phyloP scores from a whole-genome alignment of 2,113 vertebrate genomes.

The Rattus norvegicus region DNA sequence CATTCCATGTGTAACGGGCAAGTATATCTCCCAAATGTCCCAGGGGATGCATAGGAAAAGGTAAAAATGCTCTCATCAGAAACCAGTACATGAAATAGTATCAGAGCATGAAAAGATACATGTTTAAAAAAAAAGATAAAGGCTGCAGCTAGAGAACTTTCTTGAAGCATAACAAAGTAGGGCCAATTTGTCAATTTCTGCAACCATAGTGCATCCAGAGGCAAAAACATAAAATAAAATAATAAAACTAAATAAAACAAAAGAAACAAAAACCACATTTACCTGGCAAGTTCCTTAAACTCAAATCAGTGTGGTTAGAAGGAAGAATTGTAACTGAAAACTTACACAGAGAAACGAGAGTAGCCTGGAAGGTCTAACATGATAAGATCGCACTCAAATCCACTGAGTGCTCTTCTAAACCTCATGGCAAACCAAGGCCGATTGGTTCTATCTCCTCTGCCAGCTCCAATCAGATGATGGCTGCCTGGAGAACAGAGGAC shows the following conservation, averaged over 20 bases:
- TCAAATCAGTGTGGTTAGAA: background rate
- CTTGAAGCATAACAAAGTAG: background rate
- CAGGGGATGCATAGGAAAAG: background rate
- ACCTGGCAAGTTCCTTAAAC: slow-evolving; percentile 32
- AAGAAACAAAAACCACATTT: background rate
- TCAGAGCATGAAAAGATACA: background rate
- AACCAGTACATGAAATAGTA: background rate
- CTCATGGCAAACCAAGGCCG: slow-evolving; percentile 31
- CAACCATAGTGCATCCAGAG: slow-evolving; percentile 13
- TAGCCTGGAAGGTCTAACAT: background rate
- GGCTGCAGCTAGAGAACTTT: background rate
- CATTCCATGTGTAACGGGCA: background rate
- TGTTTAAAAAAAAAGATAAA: background rate
- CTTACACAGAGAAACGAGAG: slow-evolving; percentile 14
- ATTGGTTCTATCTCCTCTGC: slow-evolving; percentile 28
- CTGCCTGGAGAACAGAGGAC: background rate
- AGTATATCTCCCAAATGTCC: slow-evolving; percentile 9
- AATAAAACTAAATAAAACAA: background rate
- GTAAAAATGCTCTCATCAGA: background rate
- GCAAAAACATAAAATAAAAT: background rate
- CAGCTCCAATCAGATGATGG: background rate
- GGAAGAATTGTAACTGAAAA: slow-evolving; percentile 30
- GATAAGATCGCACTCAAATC: slow-evolving; percentile 20
- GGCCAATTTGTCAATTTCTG: background rate
- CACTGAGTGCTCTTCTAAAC: slow-evolving; percentile 15